These are phyloP conservation scores for Eulimnadia texana DNA, from an alignment of 1,140 invertebrate species.

Conservation along the genomic window DNA sequence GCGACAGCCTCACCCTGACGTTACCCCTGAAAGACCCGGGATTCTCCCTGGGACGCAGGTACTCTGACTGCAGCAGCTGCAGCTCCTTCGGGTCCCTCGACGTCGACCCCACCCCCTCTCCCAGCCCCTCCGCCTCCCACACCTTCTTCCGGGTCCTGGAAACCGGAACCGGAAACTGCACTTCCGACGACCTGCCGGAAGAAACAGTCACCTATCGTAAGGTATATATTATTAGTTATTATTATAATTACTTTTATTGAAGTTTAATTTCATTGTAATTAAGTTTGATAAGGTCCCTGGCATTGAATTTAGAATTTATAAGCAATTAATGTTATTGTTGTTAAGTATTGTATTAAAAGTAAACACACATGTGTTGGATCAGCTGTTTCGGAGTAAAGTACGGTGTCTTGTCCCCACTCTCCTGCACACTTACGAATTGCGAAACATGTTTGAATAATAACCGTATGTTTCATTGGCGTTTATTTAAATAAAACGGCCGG, in stretches of 20 bases:
- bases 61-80: constrained; percentile 45
- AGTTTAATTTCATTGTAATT: no score
- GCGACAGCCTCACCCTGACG: constrained; percentile 35
- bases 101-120: constrained; percentile 13
- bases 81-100: constrained; percentile 31
- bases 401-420: no score
- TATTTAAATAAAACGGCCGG: no score
- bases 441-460: no score
- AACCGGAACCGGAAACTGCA: constrained; percentile 15
- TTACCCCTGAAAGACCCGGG: constrained; percentile 19
- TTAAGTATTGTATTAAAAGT: no score
- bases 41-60: constrained; percentile 36
- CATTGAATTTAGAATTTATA: no score
- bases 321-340: no score
- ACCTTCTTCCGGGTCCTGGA: constrained; percentile 5
- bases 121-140: constrained; percentile 5
- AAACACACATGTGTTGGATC: not conserved
- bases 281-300: no score
- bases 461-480: no score
- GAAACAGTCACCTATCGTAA: constrained; percentile 22
- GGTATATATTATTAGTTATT: constrained; percentile 3
- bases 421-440: no score
- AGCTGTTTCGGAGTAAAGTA: no score
- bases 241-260: not conserved
- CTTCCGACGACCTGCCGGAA: constrained; percentile 18